Evolutionary conservation across 1,140 invertebrate genomes (phyloP).

Genomic region (Papilio xuthus): DNA sequence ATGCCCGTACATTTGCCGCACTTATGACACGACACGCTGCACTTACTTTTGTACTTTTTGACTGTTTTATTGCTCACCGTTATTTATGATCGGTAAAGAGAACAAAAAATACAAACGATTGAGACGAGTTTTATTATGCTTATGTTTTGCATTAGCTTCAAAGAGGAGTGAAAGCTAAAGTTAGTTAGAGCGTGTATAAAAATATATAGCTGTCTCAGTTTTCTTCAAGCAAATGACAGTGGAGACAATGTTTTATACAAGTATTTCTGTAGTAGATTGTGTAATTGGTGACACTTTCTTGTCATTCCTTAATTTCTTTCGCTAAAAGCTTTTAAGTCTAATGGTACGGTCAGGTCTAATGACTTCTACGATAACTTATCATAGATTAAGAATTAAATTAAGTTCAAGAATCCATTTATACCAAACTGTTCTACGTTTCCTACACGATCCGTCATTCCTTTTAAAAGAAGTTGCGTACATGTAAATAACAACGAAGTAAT

Average conservation of each 20-base stretch:
- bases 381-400: neutral
- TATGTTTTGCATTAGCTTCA: neutral
- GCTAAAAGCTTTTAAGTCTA: slow-evolving; percentile 18
- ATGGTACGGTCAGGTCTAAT: neutral
- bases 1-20: slow-evolving; percentile 35
- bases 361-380: slow-evolving; percentile 1
- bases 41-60: slow-evolving; percentile 46
- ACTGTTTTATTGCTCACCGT: slow-evolving; percentile 36
- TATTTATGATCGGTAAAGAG: neutral
- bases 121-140: neutral
- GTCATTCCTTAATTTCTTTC: slow-evolving; percentile 12
- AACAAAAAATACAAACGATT: neutral
- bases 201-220: no score
- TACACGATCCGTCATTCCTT: neutral
- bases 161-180: neutral
- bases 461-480: no score
- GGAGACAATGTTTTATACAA: neutral
- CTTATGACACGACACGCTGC: slow-evolving; percentile 52
- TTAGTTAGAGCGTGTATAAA: neutral
- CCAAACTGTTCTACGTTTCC: neutral
- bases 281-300: neutral
- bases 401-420: slow-evolving; percentile 11
- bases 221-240: no score
- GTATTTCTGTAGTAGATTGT: neutral
- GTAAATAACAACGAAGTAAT: no score